phyloP scores from a whole-genome alignment of 2,888 invertebrate species.

The Sceliomorpha sp. region DNA sequence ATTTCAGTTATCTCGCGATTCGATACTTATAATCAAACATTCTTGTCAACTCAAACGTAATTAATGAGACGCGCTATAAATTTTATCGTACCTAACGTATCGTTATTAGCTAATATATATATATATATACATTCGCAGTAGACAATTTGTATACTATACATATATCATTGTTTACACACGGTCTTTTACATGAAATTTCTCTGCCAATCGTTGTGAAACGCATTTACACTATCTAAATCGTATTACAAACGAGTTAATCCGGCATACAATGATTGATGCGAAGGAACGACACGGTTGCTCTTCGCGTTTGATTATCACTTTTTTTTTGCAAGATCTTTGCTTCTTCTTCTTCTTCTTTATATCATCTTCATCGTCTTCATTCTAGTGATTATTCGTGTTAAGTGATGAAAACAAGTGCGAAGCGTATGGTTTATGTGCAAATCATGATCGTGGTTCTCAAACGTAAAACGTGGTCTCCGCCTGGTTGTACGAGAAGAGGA shows the following conservation, averaged over 20 bases:
- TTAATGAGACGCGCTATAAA: too few relatives aligned
- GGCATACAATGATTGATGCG: background rate
- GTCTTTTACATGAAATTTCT: background rate
- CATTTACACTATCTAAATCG: background rate
- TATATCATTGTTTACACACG: background rate
- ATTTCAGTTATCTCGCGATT: too few relatives aligned
- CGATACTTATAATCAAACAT: too few relatives aligned
- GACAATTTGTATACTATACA: too few relatives aligned
- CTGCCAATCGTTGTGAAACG: background rate
- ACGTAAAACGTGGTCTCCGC: conserved; percentile 68
- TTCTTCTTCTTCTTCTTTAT: background rate
- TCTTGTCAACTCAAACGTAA: too few relatives aligned
- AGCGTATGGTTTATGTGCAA: conserved; percentile 12
- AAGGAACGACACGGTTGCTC: background rate
- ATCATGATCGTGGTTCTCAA: conserved; percentile 54
- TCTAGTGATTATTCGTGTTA: background rate
- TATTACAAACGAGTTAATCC: background rate
- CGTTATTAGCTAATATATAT: too few relatives aligned
- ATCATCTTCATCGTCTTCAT: conserved; percentile 1
- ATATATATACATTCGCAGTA: too few relatives aligned
- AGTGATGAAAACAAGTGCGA: conserved; percentile 25
- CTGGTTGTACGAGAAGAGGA: conserved; percentile 66
- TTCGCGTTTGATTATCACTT: conserved; percentile 40
- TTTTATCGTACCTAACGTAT: too few relatives aligned
- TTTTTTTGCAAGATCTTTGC: conserved; percentile 6